Percentiles rank a stretch among this genome's conserved stretches.
phyloP scores from a whole-genome alignment of 2,888 invertebrate species.

The Quadroppia sp. region DNA sequence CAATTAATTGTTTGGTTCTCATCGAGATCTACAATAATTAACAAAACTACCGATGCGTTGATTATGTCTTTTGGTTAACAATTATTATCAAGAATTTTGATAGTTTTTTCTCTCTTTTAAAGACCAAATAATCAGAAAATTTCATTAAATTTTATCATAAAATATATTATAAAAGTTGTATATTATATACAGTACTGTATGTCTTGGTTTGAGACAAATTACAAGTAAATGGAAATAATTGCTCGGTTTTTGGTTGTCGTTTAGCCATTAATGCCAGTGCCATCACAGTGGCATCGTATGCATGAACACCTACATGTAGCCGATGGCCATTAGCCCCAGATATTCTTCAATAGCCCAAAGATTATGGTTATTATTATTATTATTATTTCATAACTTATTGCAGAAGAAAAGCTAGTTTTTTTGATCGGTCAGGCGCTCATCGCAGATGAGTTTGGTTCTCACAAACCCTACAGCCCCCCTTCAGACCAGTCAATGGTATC shows the following conservation, averaged over 20 bases:
- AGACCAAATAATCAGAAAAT: neutral
- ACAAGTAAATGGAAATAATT: constrained; percentile 36
- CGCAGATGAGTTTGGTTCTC: constrained; percentile 30
- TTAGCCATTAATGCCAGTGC: constrained; percentile 17
- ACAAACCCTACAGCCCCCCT: constrained; percentile 1
- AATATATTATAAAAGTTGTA: neutral
- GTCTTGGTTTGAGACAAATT: constrained; percentile 32
- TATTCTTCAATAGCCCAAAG: constrained; percentile 1
- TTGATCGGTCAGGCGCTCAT: constrained; percentile 38
- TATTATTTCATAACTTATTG: constrained; percentile 8
- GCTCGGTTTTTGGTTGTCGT: constrained; percentile 35
- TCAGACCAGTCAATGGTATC: neutral
- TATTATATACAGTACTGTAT: neutral
- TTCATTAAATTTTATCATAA: constrained; percentile 31
- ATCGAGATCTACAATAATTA: constrained; percentile 32
- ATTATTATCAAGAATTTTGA: constrained; percentile 29
- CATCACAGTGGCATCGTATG: constrained; percentile 11
- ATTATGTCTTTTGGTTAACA: constrained; percentile 9
- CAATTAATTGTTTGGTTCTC: constrained; percentile 38
- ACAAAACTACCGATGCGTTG: constrained; percentile 8
- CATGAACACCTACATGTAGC: constrained; percentile 37
- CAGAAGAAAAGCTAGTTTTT: constrained; percentile 11
- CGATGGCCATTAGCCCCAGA: constrained; percentile 28
- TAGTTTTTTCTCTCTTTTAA: neutral
- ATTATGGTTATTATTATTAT: constrained; percentile 27